Percentiles rank a stretch among this genome's conserved stretches.
These are phyloP conservation scores for Tretioscincus oriximinensis DNA, from an alignment of 2,113 vertebrate genomes.

Conservation along the genomic window DNA sequence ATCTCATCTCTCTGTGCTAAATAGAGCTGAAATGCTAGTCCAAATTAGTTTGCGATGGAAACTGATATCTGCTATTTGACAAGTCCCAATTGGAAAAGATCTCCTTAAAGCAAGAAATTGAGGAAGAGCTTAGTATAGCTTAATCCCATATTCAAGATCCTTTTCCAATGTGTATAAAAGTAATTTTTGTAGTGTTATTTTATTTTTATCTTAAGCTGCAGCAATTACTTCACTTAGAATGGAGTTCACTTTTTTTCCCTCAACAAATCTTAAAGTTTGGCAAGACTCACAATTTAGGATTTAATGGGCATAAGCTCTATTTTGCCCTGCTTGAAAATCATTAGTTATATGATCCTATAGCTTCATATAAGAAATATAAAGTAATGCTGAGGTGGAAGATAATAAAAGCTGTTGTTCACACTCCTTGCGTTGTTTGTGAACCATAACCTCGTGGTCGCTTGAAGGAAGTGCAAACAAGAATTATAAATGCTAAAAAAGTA, in stretches of 20 bases:
- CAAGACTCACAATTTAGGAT: not conserved
- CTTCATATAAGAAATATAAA: too few relatives aligned
- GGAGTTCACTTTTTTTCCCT: slow-evolving; percentile 20
- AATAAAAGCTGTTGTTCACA: too few relatives aligned
- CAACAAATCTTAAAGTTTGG: not conserved
- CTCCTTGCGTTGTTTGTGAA: too few relatives aligned
- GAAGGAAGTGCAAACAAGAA: not conserved
- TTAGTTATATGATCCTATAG: not conserved
- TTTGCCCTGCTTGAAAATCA: not conserved
- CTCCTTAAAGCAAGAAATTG: slow-evolving; percentile 62
- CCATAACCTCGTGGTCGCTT: not conserved
- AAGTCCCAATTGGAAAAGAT: slow-evolving; percentile 57
- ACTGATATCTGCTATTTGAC: slow-evolving; percentile 61
- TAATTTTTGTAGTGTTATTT: slow-evolving; percentile 50
- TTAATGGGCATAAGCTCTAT: not conserved
- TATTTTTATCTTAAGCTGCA: slow-evolving; percentile 59
- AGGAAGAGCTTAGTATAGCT: slow-evolving; percentile 49
- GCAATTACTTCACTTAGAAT: slow-evolving; percentile 24
- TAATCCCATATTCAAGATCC: slow-evolving; percentile 58
- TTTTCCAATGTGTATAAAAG: slow-evolving; percentile 50
- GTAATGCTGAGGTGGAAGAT: too few relatives aligned
- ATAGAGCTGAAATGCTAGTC: slow-evolving; percentile 58
- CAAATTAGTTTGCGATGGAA: slow-evolving; percentile 64
- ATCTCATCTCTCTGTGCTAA: slow-evolving; percentile 64
- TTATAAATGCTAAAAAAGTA: too few relatives aligned